A percentile compares a stretch with the other conserved stretches of the same genome.
phyloP scores from a whole-genome alignment of 2,888 invertebrate species.

The Epiblema foenella region DNA sequence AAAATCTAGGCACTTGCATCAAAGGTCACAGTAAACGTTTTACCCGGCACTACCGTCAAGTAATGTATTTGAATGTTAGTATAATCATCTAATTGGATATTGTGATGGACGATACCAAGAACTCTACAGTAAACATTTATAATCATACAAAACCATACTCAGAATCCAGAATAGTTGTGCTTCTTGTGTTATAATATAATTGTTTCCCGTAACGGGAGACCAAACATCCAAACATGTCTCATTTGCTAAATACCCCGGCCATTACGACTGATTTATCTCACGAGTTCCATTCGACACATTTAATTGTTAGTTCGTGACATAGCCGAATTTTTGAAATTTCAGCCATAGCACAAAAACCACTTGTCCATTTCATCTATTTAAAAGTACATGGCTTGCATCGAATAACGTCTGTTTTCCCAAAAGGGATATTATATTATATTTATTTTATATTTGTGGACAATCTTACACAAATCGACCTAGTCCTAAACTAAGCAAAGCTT shows the following conservation, averaged over 20 bases:
- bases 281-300: neutral
- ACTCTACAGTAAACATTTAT: neutral
- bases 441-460: too few relatives aligned
- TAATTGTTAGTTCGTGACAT: neutral
- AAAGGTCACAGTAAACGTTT: too few relatives aligned
- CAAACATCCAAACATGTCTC: slow-evolving; percentile 25
- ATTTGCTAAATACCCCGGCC: slow-evolving; percentile 29
- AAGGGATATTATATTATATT: too few relatives aligned
- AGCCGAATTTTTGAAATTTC: neutral
- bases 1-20: too few relatives aligned
- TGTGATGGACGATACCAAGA: neutral
- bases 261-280: slow-evolving; percentile 10
- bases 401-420: too few relatives aligned
- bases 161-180: slow-evolving; percentile 12
- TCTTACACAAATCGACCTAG: too few relatives aligned
- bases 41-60: too few relatives aligned
- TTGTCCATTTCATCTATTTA: neutral
- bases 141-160: slow-evolving; percentile 8
- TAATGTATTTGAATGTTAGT: too few relatives aligned
- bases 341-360: neutral
- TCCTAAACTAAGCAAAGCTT: too few relatives aligned
- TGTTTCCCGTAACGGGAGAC: slow-evolving; percentile 22
- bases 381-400: too few relatives aligned
- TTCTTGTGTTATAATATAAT: slow-evolving; percentile 13
- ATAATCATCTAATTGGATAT: neutral